These are phyloP conservation scores for Hyaena hyaena DNA, from an alignment of 2,113 vertebrate genomes.

Conservation along the genomic window DNA sequence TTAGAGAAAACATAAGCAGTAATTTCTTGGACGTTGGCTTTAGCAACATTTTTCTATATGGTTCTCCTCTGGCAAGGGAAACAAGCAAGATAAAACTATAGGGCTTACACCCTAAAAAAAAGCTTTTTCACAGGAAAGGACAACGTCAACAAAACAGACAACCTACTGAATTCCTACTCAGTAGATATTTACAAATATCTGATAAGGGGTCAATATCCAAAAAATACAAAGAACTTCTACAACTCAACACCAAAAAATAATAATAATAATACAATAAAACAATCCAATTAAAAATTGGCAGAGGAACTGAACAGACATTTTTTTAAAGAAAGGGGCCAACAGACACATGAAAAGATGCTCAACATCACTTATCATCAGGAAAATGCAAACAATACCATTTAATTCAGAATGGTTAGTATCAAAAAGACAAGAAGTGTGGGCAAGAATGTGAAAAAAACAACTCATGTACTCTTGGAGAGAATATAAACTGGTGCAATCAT, in stretches of 20 bases:
- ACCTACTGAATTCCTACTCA: neutral
- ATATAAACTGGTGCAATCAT: neutral
- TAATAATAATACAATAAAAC: neutral
- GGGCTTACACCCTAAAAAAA: neutral
- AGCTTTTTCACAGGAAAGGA: neutral
- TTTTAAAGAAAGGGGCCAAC: neutral
- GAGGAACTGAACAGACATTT: neutral
- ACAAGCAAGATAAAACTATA: neutral
- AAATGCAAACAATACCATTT: neutral
- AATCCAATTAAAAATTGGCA: neutral
- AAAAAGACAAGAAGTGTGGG: neutral
- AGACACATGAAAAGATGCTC: neutral
- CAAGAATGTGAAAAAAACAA: neutral
- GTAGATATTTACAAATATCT: neutral
- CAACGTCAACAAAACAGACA: neutral
- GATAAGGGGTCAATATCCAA: neutral
- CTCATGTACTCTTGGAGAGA: neutral
- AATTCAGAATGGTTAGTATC: neutral
- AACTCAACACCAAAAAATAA: neutral
- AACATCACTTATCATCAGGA: neutral
- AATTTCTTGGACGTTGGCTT: neutral
- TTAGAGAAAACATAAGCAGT: neutral
- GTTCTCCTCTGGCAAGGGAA: neutral
- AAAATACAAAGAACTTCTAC: neutral
- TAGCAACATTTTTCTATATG: neutral